Percentiles rank a stretch among this genome's conserved stretches.
Evolutionary conservation across 2,113 vertebrate genomes (phyloP).

Genomic region (Catagonus wagneri): DNA sequence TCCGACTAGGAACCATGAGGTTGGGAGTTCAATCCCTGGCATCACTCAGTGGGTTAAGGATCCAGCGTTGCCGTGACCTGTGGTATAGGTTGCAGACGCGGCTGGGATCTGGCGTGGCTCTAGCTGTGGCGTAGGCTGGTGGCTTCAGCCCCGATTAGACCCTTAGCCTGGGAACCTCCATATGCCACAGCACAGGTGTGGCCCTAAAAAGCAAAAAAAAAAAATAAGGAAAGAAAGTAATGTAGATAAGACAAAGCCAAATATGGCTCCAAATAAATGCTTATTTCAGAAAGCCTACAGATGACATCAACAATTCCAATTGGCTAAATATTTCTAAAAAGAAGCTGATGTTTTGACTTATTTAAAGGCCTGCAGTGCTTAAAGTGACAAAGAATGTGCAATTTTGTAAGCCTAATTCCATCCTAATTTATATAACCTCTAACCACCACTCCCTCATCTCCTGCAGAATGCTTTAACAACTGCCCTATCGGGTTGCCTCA

Average conservation of each 20-base stretch:
- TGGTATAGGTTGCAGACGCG: too few species aligned
- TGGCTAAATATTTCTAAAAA: conserved; percentile 16
- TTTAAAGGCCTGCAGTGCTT: conserved; percentile 5
- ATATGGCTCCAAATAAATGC: conserved; percentile 37
- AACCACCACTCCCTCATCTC: not conserved
- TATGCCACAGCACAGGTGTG: too few species aligned
- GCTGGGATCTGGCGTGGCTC: too few species aligned
- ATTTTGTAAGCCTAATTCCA: conserved; percentile 5
- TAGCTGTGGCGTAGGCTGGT: too few species aligned
- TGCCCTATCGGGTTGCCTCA: not conserved
- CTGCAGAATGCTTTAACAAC: not conserved
- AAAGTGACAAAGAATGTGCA: not conserved
- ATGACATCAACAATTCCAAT: conserved; percentile 37
- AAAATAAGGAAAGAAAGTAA: too few species aligned
- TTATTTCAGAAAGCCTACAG: not conserved
- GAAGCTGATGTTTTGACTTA: not conserved
- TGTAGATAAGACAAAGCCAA: conserved; percentile 38
- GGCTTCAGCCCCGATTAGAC: too few species aligned
- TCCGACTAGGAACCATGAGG: too few species aligned
- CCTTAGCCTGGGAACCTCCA: too few species aligned
- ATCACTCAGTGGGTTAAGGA: too few species aligned
- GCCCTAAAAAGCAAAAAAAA: too few species aligned
- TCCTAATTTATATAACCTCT: not conserved
- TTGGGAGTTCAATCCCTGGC: too few species aligned
- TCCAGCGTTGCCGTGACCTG: too few species aligned